Percentiles rank a stretch among this genome's conserved stretches.
phyloP scores from a whole-genome alignment of 2,797 vertebrate species.

The Cossypha niveicapilla region DNA sequence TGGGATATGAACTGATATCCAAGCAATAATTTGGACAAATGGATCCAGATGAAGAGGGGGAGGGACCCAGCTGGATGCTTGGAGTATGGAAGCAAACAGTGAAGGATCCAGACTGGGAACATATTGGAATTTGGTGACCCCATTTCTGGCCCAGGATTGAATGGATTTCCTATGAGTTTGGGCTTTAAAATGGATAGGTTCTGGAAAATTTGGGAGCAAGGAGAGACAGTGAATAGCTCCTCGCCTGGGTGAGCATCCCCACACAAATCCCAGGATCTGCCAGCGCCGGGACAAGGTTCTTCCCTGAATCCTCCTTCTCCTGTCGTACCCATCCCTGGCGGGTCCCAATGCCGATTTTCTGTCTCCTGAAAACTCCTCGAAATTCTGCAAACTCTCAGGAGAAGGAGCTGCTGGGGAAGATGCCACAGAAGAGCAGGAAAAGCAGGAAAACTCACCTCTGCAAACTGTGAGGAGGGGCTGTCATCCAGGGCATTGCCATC shows the following conservation, averaged over 20 bases:
- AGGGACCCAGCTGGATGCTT: not conserved
- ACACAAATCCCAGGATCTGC: not conserved
- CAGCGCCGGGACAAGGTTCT: fast-evolving
- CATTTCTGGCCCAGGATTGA: not conserved
- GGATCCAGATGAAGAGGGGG: not conserved
- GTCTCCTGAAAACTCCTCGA: not conserved
- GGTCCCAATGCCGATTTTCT: not conserved
- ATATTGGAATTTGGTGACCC: not conserved
- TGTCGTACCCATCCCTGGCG: fast-evolving
- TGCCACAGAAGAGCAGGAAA: not conserved
- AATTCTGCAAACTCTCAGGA: not conserved
- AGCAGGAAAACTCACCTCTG: not conserved
- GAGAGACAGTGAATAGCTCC: not conserved
- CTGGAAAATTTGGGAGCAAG: not conserved
- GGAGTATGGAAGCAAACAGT: not conserved
- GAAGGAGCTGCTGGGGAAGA: not conserved
- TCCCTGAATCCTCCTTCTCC: not conserved
- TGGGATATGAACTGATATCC: not conserved
- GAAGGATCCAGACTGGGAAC: not conserved
- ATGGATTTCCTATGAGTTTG: not conserved
- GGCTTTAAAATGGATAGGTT: not conserved
- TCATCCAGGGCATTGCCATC: not conserved
- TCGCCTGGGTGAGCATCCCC: not conserved
- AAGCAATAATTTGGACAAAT: not conserved
- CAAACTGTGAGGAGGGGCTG: not conserved